Conservation (phyloP, 92 coral and sea anemone species). For the Porites cylindrica region DNA sequence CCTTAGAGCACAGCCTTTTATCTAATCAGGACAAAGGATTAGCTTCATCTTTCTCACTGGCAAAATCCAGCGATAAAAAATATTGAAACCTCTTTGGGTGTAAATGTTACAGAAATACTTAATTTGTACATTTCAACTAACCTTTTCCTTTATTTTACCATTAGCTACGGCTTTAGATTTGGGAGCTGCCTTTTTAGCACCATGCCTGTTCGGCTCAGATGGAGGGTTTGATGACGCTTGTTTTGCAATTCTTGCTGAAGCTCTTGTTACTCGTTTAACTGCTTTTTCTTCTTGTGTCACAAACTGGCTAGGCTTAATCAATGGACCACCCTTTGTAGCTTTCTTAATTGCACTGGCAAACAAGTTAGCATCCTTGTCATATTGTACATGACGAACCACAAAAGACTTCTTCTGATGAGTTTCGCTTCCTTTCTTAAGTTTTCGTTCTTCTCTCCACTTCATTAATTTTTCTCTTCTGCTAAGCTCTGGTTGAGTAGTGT, state of each 20-base stretch:
- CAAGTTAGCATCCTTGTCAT: constrained; percentile 52
- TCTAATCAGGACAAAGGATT: too few species aligned
- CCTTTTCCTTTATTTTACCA: constrained; percentile 31
- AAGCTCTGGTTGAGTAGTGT: constrained; percentile 31
- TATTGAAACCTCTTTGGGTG: neutral
- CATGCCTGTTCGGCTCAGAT: neutral
- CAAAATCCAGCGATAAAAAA: neutral
- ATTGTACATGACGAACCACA: constrained; percentile 76
- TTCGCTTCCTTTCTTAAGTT: constrained; percentile 62
- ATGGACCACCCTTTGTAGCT: constrained; percentile 22
- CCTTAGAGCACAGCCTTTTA: too few species aligned
- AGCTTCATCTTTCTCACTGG: too few species aligned
- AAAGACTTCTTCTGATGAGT: constrained; percentile 63
- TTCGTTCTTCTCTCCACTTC: constrained; percentile 88
- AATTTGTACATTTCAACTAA: neutral
- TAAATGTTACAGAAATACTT: neutral
- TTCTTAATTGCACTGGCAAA: constrained; percentile 27
- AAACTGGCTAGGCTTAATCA: constrained; percentile 34
- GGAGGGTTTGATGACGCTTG: constrained; percentile 5
- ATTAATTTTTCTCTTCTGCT: constrained; percentile 70
- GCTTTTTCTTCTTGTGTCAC: constrained; percentile 11
- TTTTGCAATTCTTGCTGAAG: constrained; percentile 75
- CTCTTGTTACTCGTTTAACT: constrained; percentile 59
- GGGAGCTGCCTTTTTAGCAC: constrained; percentile 17
- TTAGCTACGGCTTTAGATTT: constrained; percentile 41